phyloP scores from a whole-genome alignment of 30 jellyfish, hydroid and myxozoan species.

The Hydractinia echinata region DNA sequence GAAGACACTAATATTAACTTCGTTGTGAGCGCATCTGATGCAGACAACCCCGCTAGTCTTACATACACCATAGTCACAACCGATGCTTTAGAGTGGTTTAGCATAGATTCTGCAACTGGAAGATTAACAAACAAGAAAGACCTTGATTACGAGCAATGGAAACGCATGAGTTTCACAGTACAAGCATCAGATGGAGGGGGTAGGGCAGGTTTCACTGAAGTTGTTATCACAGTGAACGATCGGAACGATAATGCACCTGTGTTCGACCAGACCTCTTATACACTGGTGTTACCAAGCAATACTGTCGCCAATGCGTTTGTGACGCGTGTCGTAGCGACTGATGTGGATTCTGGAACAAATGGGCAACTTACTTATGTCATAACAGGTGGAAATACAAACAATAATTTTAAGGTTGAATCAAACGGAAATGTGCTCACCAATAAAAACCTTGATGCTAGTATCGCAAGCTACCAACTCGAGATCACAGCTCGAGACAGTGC shows the following conservation, averaged over 20 bases:
- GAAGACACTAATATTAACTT: slow-evolving; percentile 34
- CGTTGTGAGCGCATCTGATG: slow-evolving; percentile 14
- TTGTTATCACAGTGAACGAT: not conserved
- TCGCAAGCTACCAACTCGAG: not conserved
- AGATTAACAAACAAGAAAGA: not conserved
- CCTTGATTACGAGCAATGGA: slow-evolving; percentile 2
- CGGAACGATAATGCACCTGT: not conserved
- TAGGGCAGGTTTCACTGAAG: not conserved
- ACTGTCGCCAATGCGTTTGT: slow-evolving; percentile 35
- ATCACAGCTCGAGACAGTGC: slow-evolving; percentile 20
- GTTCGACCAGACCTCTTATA: not conserved
- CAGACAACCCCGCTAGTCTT: not conserved
- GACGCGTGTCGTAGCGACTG: slow-evolving; percentile 28
- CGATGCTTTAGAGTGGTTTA: not conserved
- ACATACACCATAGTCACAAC: not conserved
- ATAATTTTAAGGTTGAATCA: not conserved
- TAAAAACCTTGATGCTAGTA: not conserved
- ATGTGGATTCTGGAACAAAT: slow-evolving; percentile 56
- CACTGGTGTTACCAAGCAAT: not conserved
- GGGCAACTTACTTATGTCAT: slow-evolving; percentile 20
- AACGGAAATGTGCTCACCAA: not conserved
- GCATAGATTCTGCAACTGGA: not conserved
- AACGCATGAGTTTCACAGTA: not conserved
- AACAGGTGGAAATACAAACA: not conserved
- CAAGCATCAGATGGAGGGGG: slow-evolving; percentile 28